Conservation (phyloP, 2,113 vertebrate genomes). For the Limnothrissa miodon region DNA sequence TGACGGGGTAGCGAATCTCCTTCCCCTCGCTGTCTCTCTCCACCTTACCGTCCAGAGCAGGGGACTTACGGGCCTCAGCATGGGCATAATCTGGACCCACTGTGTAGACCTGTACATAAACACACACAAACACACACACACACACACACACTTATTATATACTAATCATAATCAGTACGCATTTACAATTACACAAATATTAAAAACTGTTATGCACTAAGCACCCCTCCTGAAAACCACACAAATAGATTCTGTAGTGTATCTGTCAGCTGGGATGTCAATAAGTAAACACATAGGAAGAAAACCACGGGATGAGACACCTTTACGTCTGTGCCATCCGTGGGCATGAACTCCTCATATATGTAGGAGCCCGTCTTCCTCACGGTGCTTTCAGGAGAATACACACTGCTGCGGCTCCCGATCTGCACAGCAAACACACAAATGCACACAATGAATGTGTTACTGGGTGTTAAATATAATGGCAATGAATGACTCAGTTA, state of each 20-base stretch:
- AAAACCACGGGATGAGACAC: slow-evolving; percentile 55
- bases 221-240: not conserved
- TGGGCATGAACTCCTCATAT: slow-evolving; percentile 98
- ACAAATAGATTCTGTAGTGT: not conserved
- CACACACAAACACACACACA: slow-evolving; percentile 35
- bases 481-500: not conserved
- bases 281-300: not conserved
- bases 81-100: slow-evolving; percentile 96
- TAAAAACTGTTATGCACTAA: not conserved
- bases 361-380: slow-evolving; percentile 97
- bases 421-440: slow-evolving; percentile 72
- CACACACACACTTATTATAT: not conserved
- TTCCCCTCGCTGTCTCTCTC: slow-evolving; percentile 96
- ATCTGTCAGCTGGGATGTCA: not conserved
- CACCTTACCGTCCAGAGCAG: slow-evolving; percentile 93
- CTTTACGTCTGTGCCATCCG: slow-evolving; percentile 98
- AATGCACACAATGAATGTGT: not conserved
- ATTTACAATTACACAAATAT: not conserved
- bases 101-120: slow-evolving; percentile 84
- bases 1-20: slow-evolving; percentile 95
- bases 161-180: not conserved
- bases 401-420: slow-evolving; percentile 96
- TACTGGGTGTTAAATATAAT: not conserved
- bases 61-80: slow-evolving; percentile 94
- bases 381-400: slow-evolving; percentile 93